Conservation (phyloP, 2,113 vertebrate genomes). For the Scomber japonicus region DNA sequence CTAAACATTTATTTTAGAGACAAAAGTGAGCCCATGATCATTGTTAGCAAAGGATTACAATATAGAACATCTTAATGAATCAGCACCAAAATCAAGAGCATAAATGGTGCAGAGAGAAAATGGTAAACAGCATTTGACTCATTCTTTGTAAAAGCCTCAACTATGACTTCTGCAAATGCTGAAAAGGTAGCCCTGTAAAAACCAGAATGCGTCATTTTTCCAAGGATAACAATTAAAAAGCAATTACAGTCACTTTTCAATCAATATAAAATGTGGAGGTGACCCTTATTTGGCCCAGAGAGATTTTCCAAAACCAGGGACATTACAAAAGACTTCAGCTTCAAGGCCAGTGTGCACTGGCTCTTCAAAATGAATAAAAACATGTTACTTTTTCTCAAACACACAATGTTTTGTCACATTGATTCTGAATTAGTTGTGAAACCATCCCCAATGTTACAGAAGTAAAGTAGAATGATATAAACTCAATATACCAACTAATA, state of each 20-base stretch:
- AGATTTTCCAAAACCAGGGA: conserved; percentile 22
- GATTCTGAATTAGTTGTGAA: not conserved
- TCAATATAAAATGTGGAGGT: not conserved
- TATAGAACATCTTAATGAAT: not conserved
- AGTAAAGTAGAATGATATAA: not conserved
- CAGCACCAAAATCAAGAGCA: not conserved
- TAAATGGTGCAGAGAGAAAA: not conserved
- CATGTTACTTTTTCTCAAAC: not conserved
- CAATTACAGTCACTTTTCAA: not conserved
- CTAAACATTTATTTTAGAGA: not conserved
- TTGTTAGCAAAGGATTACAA: not conserved
- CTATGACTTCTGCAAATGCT: not conserved
- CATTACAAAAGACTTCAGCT: not conserved
- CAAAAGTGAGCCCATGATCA: not conserved
- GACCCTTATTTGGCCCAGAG: not conserved
- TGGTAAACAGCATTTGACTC: not conserved
- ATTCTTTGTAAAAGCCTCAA: not conserved
- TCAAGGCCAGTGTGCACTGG: not conserved
- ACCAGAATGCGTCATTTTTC: not conserved
- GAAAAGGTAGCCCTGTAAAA: not conserved
- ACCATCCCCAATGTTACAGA: not conserved
- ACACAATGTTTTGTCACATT: not conserved
- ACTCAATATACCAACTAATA: not conserved
- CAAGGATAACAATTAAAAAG: conserved; percentile 19
- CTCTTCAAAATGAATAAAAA: not conserved